Conservation (phyloP, 2,113 vertebrate genomes). For the Misgurnus mizolepis region DNA sequence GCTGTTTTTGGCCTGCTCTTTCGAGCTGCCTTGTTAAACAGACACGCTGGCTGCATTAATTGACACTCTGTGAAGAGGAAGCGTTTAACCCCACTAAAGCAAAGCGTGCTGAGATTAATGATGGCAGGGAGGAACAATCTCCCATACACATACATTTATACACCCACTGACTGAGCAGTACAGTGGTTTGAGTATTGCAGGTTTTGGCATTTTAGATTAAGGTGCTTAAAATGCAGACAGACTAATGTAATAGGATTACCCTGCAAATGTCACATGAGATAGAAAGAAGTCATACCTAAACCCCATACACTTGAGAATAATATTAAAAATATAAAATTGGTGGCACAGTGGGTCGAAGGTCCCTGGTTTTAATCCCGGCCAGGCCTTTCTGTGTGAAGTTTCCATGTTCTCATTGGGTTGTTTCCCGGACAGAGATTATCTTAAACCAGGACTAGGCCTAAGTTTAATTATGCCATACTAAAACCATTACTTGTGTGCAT, state of each 20-base stretch:
- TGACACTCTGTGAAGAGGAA: constrained; percentile 43
- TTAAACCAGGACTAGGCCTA: no score
- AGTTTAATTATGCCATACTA: no score
- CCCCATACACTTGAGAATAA: neutral
- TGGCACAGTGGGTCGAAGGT: neutral
- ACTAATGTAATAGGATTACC: constrained; percentile 30
- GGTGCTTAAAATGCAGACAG: constrained; percentile 23
- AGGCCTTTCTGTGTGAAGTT: no score
- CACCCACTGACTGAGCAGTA: constrained; percentile 13
- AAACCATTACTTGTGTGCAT: no score
- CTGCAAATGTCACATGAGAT: constrained; percentile 1
- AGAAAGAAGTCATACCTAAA: neutral
- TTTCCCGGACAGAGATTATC: no score
- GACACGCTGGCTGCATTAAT: constrained; percentile 38
- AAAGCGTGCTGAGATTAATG: constrained; percentile 32
- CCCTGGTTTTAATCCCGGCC: no score
- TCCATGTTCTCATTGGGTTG: no score
- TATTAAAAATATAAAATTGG: neutral
- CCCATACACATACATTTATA: neutral
- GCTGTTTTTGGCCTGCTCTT: constrained; percentile 37
- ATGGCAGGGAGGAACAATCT: constrained; percentile 13
- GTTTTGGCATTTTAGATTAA: constrained; percentile 26
- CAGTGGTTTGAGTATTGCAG: constrained; percentile 12
- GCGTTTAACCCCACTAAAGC: constrained; percentile 43
- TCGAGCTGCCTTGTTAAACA: constrained; percentile 40